Base-by-base conservation (phyloP, 2,888 invertebrate genomes). In the Habroteleia sp. region DNA sequence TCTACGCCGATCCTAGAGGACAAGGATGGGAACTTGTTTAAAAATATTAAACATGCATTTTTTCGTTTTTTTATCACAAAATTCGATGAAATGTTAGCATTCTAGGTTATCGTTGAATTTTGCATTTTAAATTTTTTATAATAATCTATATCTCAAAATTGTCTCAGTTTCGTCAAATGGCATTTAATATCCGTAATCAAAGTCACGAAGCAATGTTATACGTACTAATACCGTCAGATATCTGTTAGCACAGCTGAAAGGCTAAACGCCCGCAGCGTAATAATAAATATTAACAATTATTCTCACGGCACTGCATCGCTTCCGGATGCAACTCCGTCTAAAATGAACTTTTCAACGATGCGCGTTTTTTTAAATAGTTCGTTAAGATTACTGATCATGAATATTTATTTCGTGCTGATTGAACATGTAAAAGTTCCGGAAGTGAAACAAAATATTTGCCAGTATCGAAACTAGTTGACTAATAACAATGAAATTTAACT, bases 231-330 rank as follows among this genome's bases (percentile, higher is more conserved):
- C 29, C 25, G 17, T 25, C 52, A n/a, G 25, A 39, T 14, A 44
- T 63, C 50, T 42, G 17, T 37, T 27, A 5, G 33, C 20, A 10
- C 25, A 27, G 44, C 65, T 65, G 52, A 65, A 52, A 52, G 65
- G 52, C 25, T 37, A 42, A 33, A 41, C 33, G 63, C 50, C 31
- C 17, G 63, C 16, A 33, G 50, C 50, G 41, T 50, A 41, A 50
- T 41, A 50, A 42, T 50, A 29, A 20, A 63, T 63, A 50, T 50
- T 63, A 31, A 42, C 50, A 50, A 63, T 63, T 50, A 63, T 63
- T 63, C 63, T 63, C 63, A 50, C 50, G 50, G 41, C 35, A 44
- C 44, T 44, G 44, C 13, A 8, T 11, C 8, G 41, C 41, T 63
- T 63, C 63, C 63, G 63, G 63, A 50, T 25, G 23, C 5, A 25